phyloP scores from a whole-genome alignment of 2,888 invertebrate genomes.

The Agrochola macilenta region DNA sequence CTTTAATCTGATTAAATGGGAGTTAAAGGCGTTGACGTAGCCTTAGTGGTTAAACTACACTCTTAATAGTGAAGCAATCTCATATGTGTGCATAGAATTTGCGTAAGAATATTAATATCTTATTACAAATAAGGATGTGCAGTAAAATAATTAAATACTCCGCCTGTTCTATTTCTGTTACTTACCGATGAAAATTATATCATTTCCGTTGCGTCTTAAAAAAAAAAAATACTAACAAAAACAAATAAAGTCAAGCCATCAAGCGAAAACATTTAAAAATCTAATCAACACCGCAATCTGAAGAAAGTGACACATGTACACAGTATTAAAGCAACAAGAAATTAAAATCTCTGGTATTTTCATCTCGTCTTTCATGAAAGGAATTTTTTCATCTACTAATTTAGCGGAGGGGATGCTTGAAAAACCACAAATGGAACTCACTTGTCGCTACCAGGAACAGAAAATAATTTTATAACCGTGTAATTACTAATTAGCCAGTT shows the following conservation, averaged over 20 bases:
- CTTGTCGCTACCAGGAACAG: conserved; percentile 46
- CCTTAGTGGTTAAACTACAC: neutral
- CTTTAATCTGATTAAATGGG: neutral
- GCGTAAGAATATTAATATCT: neutral
- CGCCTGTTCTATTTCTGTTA: neutral
- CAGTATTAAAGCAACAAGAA: conserved; percentile 34
- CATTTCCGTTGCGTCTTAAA: conserved; percentile 9
- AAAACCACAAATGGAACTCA: conserved; percentile 49
- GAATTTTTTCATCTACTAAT: conserved; percentile 49
- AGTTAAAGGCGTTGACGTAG: neutral
- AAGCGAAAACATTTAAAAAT: conserved; percentile 18
- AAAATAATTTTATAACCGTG: conserved; percentile 50
- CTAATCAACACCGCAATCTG: conserved; percentile 29
- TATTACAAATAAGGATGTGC: neutral
- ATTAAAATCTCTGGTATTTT: conserved; percentile 51
- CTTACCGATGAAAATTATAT: conserved; percentile 3
- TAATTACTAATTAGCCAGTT: conserved; percentile 59
- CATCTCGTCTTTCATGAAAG: conserved; percentile 39
- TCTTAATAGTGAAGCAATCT: neutral
- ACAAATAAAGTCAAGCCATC: conserved; percentile 10
- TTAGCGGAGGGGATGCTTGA: conserved; percentile 41
- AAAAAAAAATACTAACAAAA: conserved; percentile 10
- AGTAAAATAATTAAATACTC: neutral
- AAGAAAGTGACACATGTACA: conserved; percentile 33
- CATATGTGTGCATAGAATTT: neutral